A percentile compares a stretch with the other conserved stretches of the same genome.
phyloP scores from a whole-genome alignment of 2,888 invertebrate genomes.

The Sinopyrophorus schimmeli region DNA sequence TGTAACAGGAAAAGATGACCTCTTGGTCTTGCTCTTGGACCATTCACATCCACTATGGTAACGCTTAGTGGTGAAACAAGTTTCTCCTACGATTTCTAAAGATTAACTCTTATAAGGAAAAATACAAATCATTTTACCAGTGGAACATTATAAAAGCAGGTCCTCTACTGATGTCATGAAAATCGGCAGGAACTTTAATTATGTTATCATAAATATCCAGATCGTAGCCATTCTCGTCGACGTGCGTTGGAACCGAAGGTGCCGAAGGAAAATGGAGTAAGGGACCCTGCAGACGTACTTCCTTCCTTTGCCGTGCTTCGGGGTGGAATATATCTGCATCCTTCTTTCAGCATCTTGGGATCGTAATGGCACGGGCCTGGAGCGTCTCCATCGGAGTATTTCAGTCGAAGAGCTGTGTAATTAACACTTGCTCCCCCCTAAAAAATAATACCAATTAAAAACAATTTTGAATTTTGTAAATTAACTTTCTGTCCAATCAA shows the following conservation, averaged over 20 bases:
- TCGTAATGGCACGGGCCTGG: constrained; percentile 42
- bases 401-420: constrained; percentile 37
- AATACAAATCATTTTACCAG: constrained; percentile 23
- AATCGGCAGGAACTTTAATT: constrained; percentile 41
- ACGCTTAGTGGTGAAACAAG: constrained; percentile 47
- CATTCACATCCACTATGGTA: constrained; percentile 65
- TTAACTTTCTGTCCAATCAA: too few relatives aligned
- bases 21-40: constrained; percentile 69
- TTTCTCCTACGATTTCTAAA: constrained; percentile 28
- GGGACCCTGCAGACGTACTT: constrained; percentile 46
- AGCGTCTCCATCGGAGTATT: constrained; percentile 30
- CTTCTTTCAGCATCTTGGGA: constrained; percentile 29
- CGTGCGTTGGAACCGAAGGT: constrained; percentile 47
- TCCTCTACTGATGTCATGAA: constrained; percentile 40
- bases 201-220: constrained; percentile 39
- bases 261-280: constrained; percentile 36
- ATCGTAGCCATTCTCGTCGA: constrained; percentile 49
- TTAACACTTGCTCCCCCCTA: constrained; percentile 41
- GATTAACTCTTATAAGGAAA: not conserved
- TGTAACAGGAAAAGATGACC: constrained; percentile 21
- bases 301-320: constrained; percentile 40
- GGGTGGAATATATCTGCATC: constrained; percentile 21
- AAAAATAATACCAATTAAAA: constrained; percentile 6
- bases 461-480: too few relatives aligned
- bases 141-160: constrained; percentile 45